A percentile compares a stretch with the other conserved stretches of the same genome.
Evolutionary conservation across 2,113 vertebrate genomes (phyloP).

Genomic region (Lamprologus lemairii): DNA sequence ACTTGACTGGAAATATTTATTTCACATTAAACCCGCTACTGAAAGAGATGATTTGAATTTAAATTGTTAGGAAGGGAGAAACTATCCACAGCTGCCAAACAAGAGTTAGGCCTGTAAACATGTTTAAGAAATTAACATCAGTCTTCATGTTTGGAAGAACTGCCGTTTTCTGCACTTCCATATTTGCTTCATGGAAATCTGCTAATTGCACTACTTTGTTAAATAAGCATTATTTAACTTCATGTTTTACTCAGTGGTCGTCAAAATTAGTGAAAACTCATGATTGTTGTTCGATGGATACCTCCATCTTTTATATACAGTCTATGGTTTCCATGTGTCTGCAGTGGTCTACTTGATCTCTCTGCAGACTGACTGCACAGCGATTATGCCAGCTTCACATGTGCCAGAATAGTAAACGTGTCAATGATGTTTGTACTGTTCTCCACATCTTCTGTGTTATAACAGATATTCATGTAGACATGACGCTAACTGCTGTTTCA

Average conservation of each 20-base stretch:
- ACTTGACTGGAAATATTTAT: background rate
- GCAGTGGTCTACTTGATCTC: background rate
- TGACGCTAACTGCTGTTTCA: background rate
- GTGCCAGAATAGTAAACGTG: accelerated
- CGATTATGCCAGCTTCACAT: accelerated
- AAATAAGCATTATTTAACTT: background rate
- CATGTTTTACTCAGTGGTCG: accelerated
- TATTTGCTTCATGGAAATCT: background rate
- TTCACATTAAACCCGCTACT: background rate
- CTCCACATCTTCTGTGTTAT: background rate
- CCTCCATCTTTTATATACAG: background rate
- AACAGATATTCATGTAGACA: background rate
- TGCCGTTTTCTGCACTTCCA: background rate
- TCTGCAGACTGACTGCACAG: background rate
- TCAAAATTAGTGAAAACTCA: background rate
- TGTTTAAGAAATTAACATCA: background rate
- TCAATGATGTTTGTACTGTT: background rate
- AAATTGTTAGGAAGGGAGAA: background rate
- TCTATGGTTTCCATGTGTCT: background rate
- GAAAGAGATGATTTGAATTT: background rate
- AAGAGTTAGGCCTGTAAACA: background rate
- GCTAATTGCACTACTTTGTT: background rate
- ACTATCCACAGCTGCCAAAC: background rate
- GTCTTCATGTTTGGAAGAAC: background rate
- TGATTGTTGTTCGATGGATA: accelerated